Evolutionary conservation across 1,140 invertebrate species (phyloP).

Genomic region (Anastrepha ludens): DNA sequence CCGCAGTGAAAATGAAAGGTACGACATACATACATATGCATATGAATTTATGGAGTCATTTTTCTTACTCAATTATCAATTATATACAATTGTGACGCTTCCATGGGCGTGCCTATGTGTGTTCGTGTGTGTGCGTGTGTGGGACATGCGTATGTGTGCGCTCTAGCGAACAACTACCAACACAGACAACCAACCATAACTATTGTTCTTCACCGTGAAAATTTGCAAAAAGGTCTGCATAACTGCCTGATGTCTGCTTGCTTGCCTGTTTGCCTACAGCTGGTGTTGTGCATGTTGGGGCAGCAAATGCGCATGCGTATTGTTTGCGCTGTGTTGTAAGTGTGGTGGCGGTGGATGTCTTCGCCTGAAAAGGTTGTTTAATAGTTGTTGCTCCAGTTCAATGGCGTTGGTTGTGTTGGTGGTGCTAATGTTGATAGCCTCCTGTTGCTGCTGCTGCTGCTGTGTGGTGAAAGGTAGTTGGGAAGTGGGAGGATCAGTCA

Average conservation of each 20-base stretch:
- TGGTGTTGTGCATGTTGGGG: slow-evolving; percentile 55
- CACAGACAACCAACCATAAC: neutral
- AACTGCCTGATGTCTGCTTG: neutral
- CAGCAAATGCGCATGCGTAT: slow-evolving; percentile 51
- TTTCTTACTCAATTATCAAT: slow-evolving; percentile 53
- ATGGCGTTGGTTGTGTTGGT: slow-evolving; percentile 64
- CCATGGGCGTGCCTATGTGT: slow-evolving; percentile 14
- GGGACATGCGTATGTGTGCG: neutral
- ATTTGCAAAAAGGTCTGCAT: neutral
- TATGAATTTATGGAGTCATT: slow-evolving; percentile 8
- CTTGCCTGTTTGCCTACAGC: slow-evolving; percentile 44
- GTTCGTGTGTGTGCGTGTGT: neutral
- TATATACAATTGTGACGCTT: slow-evolving; percentile 56
- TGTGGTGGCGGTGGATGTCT: slow-evolving; percentile 61
- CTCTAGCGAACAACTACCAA: neutral
- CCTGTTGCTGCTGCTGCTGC: slow-evolving; percentile 55
- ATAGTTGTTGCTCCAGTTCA: slow-evolving; percentile 69
- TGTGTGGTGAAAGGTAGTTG: slow-evolving; percentile 61
- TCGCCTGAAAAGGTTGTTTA: slow-evolving; percentile 69
- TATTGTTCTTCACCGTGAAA: slow-evolving; percentile 33
- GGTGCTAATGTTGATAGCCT: slow-evolving; percentile 50
- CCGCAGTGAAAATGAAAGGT: slow-evolving; percentile 22
- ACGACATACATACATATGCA: slow-evolving; percentile 15
- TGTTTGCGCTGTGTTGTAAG: slow-evolving; percentile 30
- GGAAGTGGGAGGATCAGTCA: slow-evolving; percentile 65